Conservation (phyloP, 2,888 invertebrate species). For the Nomada lathburiana region DNA sequence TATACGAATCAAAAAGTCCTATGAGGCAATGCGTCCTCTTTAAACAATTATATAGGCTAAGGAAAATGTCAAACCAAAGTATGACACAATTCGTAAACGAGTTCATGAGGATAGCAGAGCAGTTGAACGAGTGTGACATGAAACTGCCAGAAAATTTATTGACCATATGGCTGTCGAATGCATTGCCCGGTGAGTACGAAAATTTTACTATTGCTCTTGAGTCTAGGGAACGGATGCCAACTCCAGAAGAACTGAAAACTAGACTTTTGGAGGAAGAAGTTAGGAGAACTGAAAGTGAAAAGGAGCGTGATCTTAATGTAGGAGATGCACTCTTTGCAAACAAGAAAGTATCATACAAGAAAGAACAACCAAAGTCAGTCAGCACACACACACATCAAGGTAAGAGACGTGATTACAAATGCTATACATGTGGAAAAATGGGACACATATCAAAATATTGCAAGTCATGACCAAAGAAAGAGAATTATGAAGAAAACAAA, state of each 20-base stretch:
- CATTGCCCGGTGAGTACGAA: conserved; percentile 7
- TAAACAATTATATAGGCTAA: too few species aligned
- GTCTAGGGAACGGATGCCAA: conserved; percentile 15
- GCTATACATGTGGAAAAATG: conserved; percentile 1
- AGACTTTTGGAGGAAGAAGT: background rate
- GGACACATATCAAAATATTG: background rate
- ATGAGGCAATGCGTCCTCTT: too few species aligned
- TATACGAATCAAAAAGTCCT: too few species aligned
- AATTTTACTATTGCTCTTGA: conserved; percentile 10
- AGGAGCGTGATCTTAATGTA: background rate
- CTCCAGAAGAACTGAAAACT: background rate
- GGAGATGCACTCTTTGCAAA: background rate
- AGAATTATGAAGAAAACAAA: background rate
- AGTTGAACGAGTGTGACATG: too few species aligned
- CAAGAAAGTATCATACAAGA: background rate
- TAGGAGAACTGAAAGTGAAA: background rate
- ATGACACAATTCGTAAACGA: too few species aligned
- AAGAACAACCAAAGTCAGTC: background rate
- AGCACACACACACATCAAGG: background rate
- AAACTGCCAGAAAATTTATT: too few species aligned
- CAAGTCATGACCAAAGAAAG: background rate
- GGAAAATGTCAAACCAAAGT: too few species aligned
- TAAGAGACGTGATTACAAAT: conserved; percentile 2
- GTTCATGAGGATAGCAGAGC: too few species aligned
- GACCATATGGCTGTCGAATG: conserved; percentile 4